A percentile compares a stretch with the other conserved stretches of the same genome.
Conservation (phyloP, 2,113 vertebrate species). For the Maccullochella peelii region DNA sequence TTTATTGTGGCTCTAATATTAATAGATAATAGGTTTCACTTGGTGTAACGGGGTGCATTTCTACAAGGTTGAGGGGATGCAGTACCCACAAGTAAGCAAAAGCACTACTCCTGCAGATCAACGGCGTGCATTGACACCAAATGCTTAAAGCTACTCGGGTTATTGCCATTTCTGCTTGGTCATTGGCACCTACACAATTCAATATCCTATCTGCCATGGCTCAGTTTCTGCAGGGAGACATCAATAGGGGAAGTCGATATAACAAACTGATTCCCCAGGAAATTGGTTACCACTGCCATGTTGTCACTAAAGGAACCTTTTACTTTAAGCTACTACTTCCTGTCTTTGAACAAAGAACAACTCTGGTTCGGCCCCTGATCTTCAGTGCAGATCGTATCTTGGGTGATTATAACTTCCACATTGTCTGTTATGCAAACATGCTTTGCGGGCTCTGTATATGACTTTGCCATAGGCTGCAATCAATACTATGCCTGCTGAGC, state of each 20-base stretch:
- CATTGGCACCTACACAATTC: background rate
- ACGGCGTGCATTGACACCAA: background rate
- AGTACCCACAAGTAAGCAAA: background rate
- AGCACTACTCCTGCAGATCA: background rate
- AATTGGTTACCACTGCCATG: too few species aligned
- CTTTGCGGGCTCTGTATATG: slow-evolving; percentile 24
- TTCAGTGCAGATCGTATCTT: slow-evolving; percentile 23
- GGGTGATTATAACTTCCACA: slow-evolving; percentile 23
- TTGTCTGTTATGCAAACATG: slow-evolving; percentile 40
- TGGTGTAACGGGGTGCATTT: background rate
- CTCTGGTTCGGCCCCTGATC: background rate
- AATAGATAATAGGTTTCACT: background rate
- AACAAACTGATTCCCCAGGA: background rate
- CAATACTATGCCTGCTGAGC: slow-evolving; percentile 27
- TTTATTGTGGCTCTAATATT: slow-evolving; percentile 4
- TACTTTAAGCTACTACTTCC: slow-evolving; percentile 1
- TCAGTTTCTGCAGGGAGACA: background rate
- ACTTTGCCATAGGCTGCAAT: slow-evolving; percentile 36
- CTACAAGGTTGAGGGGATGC: background rate
- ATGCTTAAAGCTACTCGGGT: background rate
- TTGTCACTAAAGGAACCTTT: background rate
- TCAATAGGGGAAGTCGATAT: background rate
- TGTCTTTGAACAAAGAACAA: slow-evolving; percentile 7
- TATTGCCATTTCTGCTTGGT: background rate
- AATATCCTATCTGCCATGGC: background rate